Evolutionary conservation across 2,888 invertebrate species (phyloP).

Genomic region (Caenorhabditis japonica): DNA sequence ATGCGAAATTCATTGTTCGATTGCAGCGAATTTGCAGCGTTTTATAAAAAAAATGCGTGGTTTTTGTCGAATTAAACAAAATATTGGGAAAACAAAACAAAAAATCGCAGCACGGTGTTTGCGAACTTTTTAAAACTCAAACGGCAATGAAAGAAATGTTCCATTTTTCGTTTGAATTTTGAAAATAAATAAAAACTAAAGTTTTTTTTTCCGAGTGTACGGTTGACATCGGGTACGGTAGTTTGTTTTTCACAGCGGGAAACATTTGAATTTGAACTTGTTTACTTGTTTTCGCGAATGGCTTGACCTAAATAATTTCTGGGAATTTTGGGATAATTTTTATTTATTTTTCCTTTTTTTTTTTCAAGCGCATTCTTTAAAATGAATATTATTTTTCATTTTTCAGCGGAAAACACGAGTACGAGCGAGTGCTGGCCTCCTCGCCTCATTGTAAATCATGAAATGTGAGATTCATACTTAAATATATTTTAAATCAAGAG

Average conservation of each 20-base stretch:
- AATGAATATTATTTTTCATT: background rate
- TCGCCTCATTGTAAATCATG: background rate
- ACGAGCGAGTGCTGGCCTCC: background rate
- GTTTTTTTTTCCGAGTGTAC: conserved; percentile 3
- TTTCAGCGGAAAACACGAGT: background rate
- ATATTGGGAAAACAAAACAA: too few species aligned
- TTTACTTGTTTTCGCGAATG: background rate
- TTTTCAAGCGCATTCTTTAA: background rate
- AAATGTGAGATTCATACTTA: background rate
- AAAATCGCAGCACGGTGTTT: too few species aligned
- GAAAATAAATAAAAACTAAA: too few species aligned
- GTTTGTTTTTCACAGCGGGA: background rate
- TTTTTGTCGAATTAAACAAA: too few species aligned
- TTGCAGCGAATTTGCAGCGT: too few species aligned
- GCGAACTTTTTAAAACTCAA: too few species aligned
- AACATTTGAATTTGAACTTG: background rate
- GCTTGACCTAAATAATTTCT: too few species aligned
- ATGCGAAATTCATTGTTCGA: too few species aligned
- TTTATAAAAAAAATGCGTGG: too few species aligned
- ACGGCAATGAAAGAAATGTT: too few species aligned
- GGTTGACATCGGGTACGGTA: background rate
- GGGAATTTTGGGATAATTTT: background rate
- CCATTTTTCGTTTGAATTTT: too few species aligned
- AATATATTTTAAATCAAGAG: background rate
- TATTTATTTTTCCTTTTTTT: background rate